phyloP scores from a whole-genome alignment of 2,113 vertebrate species.

The Syrmaticus mikado region DNA sequence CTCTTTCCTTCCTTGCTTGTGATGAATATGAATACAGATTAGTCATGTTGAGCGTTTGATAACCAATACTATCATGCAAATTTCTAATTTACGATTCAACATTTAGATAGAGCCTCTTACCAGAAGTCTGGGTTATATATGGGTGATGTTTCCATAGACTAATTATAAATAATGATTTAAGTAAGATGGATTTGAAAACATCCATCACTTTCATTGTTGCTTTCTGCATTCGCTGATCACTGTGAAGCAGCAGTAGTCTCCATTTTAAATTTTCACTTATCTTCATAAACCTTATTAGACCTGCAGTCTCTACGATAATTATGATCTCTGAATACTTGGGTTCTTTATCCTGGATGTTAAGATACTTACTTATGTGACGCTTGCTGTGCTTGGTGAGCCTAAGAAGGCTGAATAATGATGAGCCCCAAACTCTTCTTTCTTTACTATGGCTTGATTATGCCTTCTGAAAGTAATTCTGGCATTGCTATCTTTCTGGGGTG shows the following conservation, averaged over 20 bases:
- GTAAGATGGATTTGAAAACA: background rate
- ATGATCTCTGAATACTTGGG: background rate
- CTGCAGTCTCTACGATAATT: background rate
- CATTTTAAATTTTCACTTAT: background rate
- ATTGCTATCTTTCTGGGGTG: background rate
- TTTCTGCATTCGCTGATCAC: rapidly evolving
- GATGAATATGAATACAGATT: background rate
- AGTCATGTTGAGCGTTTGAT: background rate
- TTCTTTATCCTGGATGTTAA: background rate
- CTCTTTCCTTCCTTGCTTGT: background rate
- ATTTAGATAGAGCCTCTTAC: background rate
- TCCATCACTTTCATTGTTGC: background rate
- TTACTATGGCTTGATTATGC: background rate
- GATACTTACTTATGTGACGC: background rate
- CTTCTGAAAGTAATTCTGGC: background rate
- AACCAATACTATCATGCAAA: background rate
- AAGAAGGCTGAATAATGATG: background rate
- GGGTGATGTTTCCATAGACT: background rate
- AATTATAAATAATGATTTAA: background rate
- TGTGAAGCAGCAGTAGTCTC: background rate
- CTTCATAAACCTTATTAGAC: background rate
- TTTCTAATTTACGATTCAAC: background rate
- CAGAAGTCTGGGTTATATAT: background rate
- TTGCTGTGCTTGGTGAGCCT: background rate
- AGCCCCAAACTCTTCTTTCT: background rate